Base-by-base conservation (phyloP, 2,113 vertebrate species). In the Sprattus sprattus region DNA sequence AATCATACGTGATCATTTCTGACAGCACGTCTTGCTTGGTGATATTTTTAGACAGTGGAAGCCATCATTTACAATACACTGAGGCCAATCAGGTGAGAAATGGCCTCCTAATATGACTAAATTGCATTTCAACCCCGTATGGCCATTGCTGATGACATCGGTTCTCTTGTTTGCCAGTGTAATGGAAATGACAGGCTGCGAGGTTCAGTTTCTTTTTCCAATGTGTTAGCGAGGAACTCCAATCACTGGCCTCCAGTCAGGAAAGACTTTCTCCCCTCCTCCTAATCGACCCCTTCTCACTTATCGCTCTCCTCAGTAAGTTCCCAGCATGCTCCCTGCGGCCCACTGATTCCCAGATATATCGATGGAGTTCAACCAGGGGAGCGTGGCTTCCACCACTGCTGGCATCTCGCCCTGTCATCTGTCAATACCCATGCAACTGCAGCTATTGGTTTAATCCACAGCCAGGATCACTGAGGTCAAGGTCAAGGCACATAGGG, bases 401-500 rank as follows among this genome's bases (percentile, higher is more conserved):
- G n/a, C 60, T 10, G 10, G 60, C 22, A n/a, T 18, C 52, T 67
- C 60, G n/a, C 60, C 20, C n/a, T 9, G 6, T n/a, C n/a, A n/a
- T 25, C 22, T 67, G n/a, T n/a, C 60, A 67, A 28, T 28, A 67
- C 22, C 7, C 15, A 16, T 15, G 4, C 54, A 4, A 7, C 54
- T 6, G 54, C 54, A 25, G 25, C 64, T 13, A 25, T 32, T 32
- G n/a, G 25, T 71, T n/a, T 71, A 25, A 28, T 71, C n/a, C 64
- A 71, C n/a, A n/a, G 64, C 9, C n/a, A 71, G 9, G 64, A 11
- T 71, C 25, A 13, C 6, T 32, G 8, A 32, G 64, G 64, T 71
- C 64, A 71, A 71, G 64, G 64, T 71, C 64, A 83, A 6, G 9
- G 64, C 80, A 83, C 52, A 87, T 88, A 71, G 85, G 86, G 39